Conservation (phyloP, 2,113 vertebrate species). For the Syngnathoides biaculeatus region DNA sequence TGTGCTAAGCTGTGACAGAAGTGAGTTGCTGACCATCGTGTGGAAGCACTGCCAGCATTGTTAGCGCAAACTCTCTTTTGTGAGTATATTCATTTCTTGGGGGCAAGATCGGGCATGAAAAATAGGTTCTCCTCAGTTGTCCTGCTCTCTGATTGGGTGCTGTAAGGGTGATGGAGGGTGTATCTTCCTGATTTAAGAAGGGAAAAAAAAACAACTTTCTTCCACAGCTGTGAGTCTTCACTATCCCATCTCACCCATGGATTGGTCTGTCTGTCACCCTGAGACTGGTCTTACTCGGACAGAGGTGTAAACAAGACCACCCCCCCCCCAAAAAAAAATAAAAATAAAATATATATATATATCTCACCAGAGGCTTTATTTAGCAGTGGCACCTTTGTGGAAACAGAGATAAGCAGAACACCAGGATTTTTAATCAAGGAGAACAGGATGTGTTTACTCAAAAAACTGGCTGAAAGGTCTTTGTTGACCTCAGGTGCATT, state of each 20-base stretch:
- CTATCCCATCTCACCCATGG: not conserved
- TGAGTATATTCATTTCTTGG: constrained; percentile 22
- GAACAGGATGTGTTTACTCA: not conserved
- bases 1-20: constrained; percentile 8
- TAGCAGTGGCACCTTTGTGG: constrained; percentile 13
- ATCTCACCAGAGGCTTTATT: constrained; percentile 36
- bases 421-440: constrained; percentile 6
- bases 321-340: not conserved
- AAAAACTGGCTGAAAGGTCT: not conserved
- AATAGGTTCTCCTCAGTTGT: constrained; percentile 29
- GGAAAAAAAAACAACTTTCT: not conserved
- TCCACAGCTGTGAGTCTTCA: not conserved
- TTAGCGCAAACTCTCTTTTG: constrained; percentile 4
- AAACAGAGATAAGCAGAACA: constrained; percentile 14
- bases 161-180: constrained; percentile 9
- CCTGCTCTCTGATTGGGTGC: constrained; percentile 24
- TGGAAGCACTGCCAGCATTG: not conserved
- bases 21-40: not conserved
- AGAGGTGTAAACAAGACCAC: constrained; percentile 33
- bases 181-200: not conserved
- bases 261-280: constrained; percentile 1
- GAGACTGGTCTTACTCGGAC: no score
- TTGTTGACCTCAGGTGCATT: not conserved
- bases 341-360: no score
- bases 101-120: constrained; percentile 63